phyloP scores from a whole-genome alignment of 2,888 invertebrate species.

The Enchytraeus crypticus region DNA sequence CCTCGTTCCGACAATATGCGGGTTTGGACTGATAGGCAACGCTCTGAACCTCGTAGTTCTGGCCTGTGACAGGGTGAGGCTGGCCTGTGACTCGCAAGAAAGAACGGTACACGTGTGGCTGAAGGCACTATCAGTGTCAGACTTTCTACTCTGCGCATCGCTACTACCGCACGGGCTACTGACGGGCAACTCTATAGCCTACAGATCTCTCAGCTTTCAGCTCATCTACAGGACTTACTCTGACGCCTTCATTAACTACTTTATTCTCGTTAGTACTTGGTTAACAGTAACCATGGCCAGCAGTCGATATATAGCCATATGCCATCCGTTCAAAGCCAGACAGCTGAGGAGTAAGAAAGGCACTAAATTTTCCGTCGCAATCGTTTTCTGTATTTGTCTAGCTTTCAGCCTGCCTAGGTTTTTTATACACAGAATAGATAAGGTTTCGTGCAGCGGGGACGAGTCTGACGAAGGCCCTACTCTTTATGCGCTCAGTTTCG shows the following conservation, averaged over 20 bases:
- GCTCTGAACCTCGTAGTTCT: conserved; percentile 68
- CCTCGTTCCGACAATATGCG: conserved; percentile 19
- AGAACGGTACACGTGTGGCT: conserved; percentile 69
- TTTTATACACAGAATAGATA: conserved; percentile 17
- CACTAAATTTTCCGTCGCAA: conserved; percentile 35
- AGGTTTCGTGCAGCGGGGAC: neutral
- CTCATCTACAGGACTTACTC: conserved; percentile 37
- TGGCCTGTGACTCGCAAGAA: conserved; percentile 59
- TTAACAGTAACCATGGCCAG: conserved; percentile 66
- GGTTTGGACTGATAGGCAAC: conserved; percentile 64
- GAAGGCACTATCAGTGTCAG: conserved; percentile 68
- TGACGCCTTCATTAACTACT: conserved; percentile 39
- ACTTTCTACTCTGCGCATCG: conserved; percentile 54
- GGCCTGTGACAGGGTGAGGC: conserved; percentile 53
- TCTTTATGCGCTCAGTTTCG: neutral
- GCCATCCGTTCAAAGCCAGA: conserved; percentile 57
- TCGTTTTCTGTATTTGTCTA: conserved; percentile 20
- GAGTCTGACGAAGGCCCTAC: neutral
- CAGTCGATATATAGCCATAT: conserved; percentile 66
- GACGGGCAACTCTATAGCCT: conserved; percentile 19
- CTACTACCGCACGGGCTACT: conserved; percentile 54
- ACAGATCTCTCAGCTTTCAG: conserved; percentile 9
- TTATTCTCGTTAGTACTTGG: conserved; percentile 62
- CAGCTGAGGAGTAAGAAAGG: conserved; percentile 52
- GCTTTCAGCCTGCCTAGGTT: conserved; percentile 24